Percentiles rank a stretch among this genome's conserved stretches.
phyloP scores from a whole-genome alignment of 1,140 invertebrate genomes.

The Oncopodura yosiiana region DNA sequence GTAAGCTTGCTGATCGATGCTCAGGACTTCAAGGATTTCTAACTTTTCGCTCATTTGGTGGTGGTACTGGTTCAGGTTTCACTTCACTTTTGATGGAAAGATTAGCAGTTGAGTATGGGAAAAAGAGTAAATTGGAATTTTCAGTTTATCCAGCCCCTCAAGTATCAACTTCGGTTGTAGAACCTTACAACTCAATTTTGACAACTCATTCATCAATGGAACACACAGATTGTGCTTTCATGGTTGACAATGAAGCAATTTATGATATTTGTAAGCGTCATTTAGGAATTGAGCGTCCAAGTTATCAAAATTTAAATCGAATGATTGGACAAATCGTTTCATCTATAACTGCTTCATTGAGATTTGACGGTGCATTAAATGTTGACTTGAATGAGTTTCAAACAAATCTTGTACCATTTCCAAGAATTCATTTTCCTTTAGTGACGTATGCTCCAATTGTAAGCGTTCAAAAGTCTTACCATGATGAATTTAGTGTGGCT shows the following conservation, averaged over 20 bases:
- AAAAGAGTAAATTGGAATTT: conserved; percentile 81
- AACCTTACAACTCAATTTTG: conserved; percentile 54
- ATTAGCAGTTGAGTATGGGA: conserved; percentile 78
- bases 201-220: conserved; percentile 56
- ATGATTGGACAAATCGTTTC: conserved; percentile 77
- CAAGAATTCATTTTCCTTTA: conserved; percentile 45
- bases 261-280: conserved; percentile 84
- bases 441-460: conserved; percentile 54
- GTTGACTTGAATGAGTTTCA: conserved; percentile 84
- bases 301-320: conserved; percentile 67
- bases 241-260: conserved; percentile 66
- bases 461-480: conserved; percentile 49
- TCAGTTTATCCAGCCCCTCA: conserved; percentile 82
- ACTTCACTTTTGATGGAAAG: conserved; percentile 78
- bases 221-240: conserved; percentile 58
- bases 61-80: conserved; percentile 80
- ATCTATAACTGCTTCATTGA: conserved; percentile 74
- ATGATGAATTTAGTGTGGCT: conserved; percentile 43
- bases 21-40: conserved; percentile 77
- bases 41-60: conserved; percentile 84
- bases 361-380: conserved; percentile 80
- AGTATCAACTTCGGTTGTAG: conserved; percentile 51
- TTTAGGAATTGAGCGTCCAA: conserved; percentile 74
- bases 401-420: conserved; percentile 53
- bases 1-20: conserved; percentile 75